Evolutionary conservation across 2,888 invertebrate species (phyloP).

Genomic region (Phaonia tiefii): DNA sequence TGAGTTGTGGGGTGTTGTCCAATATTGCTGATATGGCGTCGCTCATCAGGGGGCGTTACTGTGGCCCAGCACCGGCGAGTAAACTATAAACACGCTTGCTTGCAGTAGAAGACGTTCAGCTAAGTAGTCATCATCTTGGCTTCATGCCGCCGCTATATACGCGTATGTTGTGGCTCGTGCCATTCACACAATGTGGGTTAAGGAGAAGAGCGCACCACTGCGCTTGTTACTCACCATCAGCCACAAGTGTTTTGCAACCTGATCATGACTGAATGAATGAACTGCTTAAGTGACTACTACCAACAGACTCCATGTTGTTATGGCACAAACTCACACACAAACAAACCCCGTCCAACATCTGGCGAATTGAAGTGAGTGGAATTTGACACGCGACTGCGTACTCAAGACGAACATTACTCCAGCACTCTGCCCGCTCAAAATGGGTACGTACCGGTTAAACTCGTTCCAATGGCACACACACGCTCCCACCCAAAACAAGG

Average conservation of each 20-base stretch:
- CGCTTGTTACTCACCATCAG: neutral
- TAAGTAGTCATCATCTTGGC: no score
- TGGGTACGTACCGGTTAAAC: slow-evolving; percentile 14
- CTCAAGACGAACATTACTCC: slow-evolving; percentile 14
- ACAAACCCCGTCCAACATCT: neutral
- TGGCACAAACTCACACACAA: no score
- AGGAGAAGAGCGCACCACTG: neutral
- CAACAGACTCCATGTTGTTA: slow-evolving; percentile 36
- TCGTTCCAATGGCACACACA: neutral
- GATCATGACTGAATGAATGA: slow-evolving; percentile 34
- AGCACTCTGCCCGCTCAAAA: slow-evolving; percentile 25
- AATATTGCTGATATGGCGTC: slow-evolving; percentile 53
- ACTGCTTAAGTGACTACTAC: neutral
- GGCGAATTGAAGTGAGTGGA: neutral
- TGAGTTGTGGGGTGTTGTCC: slow-evolving; percentile 40
- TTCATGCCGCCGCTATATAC: no score
- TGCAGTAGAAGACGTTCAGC: no score
- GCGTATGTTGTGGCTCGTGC: neutral
- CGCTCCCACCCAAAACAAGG: neutral
- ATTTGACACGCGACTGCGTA: slow-evolving; percentile 46
- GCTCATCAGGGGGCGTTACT: slow-evolving; percentile 59
- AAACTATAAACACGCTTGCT: no score
- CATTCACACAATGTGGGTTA: neutral
- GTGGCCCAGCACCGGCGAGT: no score
- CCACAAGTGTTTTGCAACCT: slow-evolving; percentile 54